Base-by-base conservation (phyloP, 2,888 invertebrate genomes). In the Spilarctia lutea region DNA sequence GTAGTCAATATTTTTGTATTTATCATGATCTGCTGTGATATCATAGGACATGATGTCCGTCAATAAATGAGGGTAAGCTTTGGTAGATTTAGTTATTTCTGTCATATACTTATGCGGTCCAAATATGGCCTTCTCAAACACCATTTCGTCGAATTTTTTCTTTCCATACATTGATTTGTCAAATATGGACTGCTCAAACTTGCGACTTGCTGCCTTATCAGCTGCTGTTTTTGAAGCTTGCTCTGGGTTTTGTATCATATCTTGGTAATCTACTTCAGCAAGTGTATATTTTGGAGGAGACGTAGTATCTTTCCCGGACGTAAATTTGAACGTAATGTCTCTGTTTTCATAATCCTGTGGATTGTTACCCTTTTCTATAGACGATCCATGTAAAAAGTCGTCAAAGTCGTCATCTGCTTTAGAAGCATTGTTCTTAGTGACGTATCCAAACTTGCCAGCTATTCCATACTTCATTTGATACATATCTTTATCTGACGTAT, bases 111-210 rank as follows among this genome's bases (percentile, higher is more conserved):
- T 35, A 4, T 35, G 18, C 10, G 10, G 27, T 30, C 33, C 39
- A 20, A 71, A 71, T 3, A 71, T 42, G 27, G 71, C 39, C 27
- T 63, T 63, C 42, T 71, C 63, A 45, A 63, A 71, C 13, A 30
- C 71, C 2, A 42, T 4, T 2, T 11, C 27, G 4, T 71, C 63
- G 7, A 71, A 71, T 24, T 8, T 18, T 13, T 42, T 63, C 24
- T 71, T 63, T 1, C 71, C 71, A 11, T 71, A 71, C 71, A 71
- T 71, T 27, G 71, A 71, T 7, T 45, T 71, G 39, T 71, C 63
- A 42, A 71, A 71, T 45, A 71, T 71, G 42, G 30, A 24, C n/a
- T 71, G 63, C 60, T 71, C 71, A 24, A 71, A 71, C 11, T 24
- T 30, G 13, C 0, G 10, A 30, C 71, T 60, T 4, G 71, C 71